phyloP scores from a whole-genome alignment of 2,113 vertebrate species.

The Myotis lucifugus region DNA sequence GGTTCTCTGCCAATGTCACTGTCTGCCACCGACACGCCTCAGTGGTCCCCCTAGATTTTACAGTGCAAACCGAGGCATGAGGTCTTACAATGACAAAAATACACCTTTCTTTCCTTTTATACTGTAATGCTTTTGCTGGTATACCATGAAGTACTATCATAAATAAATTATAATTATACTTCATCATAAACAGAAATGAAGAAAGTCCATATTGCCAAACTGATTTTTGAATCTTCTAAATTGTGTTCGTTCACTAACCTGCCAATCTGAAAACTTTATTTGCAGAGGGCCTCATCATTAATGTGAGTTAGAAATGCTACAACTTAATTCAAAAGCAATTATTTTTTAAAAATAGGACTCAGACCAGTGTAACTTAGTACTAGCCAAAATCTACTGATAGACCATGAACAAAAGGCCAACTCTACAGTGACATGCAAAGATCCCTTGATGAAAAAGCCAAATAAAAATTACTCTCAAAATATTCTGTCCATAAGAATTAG shows the following conservation, averaged over 20 bases:
- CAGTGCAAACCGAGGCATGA: not conserved
- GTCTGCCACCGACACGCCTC: not conserved
- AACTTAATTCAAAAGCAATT: slow-evolving; percentile 61
- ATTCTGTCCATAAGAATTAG: slow-evolving; percentile 37
- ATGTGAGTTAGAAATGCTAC: not conserved
- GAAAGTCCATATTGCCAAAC: slow-evolving; percentile 5
- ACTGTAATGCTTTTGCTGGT: not conserved
- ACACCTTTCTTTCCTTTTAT: not conserved
- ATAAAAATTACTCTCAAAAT: slow-evolving; percentile 52
- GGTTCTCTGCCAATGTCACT: not conserved
- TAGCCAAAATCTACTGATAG: not conserved
- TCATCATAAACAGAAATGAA: not conserved
- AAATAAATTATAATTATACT: not conserved
- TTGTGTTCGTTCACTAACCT: slow-evolving; percentile 17
- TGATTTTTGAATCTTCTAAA: slow-evolving; percentile 41
- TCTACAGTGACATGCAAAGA: slow-evolving; percentile 56
- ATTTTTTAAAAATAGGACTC: not conserved
- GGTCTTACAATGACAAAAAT: not conserved
- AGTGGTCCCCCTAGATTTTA: not conserved
- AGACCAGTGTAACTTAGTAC: slow-evolving; percentile 46
- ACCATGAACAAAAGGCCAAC: not conserved
- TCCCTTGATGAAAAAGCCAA: slow-evolving; percentile 62
- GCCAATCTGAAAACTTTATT: slow-evolving; percentile 52
- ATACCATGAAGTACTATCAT: not conserved
- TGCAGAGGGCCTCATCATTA: not conserved